Conservation (phyloP, 2,113 vertebrate genomes). For the Pteruthius melanotis region DNA sequence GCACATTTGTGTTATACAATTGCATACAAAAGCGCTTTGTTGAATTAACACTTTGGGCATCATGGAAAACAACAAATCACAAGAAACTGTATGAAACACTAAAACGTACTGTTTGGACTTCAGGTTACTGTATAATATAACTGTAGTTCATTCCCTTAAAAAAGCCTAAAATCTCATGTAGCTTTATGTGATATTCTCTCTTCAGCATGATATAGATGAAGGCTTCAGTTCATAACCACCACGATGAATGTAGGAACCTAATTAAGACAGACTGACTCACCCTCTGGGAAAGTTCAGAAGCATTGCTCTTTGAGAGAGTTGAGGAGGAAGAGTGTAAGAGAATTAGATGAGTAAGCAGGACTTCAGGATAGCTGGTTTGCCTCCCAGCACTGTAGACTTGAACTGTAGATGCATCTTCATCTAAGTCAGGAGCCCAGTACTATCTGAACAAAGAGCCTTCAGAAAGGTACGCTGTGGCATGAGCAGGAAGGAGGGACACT, state of each 20-base stretch:
- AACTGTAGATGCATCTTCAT: neutral
- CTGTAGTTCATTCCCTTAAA: neutral
- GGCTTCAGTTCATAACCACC: neutral
- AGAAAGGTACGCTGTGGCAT: fast-evolving
- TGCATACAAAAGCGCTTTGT: neutral
- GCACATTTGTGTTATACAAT: neutral
- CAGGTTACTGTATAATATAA: neutral
- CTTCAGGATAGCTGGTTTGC: neutral
- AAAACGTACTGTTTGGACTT: neutral
- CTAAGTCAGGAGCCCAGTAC: neutral
- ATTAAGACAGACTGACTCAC: neutral
- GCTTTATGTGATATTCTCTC: neutral
- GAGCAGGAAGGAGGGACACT: neutral
- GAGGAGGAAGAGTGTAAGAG: neutral
- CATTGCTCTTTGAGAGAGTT: neutral
- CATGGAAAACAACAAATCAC: neutral
- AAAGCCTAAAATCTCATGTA: neutral
- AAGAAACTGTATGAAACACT: neutral
- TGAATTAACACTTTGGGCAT: neutral
- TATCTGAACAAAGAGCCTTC: neutral
- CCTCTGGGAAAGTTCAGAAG: neutral
- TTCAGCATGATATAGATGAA: neutral
- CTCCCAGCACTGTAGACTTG: neutral
- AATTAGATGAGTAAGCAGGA: neutral
- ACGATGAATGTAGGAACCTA: neutral